phyloP scores from a whole-genome alignment of 2,797 vertebrate species.

The Peromyscus melanophrys region DNA sequence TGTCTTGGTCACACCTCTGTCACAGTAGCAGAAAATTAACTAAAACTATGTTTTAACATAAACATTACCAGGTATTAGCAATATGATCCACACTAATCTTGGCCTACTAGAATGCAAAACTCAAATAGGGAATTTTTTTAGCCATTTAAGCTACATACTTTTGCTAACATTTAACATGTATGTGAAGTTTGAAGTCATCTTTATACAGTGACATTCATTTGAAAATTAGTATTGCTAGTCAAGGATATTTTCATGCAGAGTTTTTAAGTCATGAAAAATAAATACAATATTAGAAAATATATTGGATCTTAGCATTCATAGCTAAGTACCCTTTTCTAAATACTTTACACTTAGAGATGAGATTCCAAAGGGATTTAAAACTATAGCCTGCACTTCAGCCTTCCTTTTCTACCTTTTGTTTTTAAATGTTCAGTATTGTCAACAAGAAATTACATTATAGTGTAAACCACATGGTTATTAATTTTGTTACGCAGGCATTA shows the following conservation, averaged over 20 bases:
- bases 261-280: neutral
- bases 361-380: constrained; percentile 25
- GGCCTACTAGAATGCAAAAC: neutral
- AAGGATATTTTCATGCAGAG: neutral
- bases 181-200: neutral
- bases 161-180: neutral
- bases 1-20: neutral
- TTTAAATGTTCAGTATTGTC: neutral
- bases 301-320: neutral
- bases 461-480: neutral
- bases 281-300: neutral
- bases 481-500: constrained; percentile 16
- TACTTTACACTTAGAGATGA: neutral
- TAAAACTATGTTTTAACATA: neutral
- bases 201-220: neutral
- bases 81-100: neutral
- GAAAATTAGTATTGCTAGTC: neutral
- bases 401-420: constrained; percentile 1
- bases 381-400: neutral
- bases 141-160: neutral
- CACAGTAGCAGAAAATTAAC: neutral
- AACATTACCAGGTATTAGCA: neutral
- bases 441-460: neutral
- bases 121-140: neutral
- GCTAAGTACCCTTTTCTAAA: neutral